A percentile compares a stretch with the other conserved stretches of the same genome.
phyloP scores from a whole-genome alignment of 2,113 vertebrate genomes.

The Malurus melanocephalus region DNA sequence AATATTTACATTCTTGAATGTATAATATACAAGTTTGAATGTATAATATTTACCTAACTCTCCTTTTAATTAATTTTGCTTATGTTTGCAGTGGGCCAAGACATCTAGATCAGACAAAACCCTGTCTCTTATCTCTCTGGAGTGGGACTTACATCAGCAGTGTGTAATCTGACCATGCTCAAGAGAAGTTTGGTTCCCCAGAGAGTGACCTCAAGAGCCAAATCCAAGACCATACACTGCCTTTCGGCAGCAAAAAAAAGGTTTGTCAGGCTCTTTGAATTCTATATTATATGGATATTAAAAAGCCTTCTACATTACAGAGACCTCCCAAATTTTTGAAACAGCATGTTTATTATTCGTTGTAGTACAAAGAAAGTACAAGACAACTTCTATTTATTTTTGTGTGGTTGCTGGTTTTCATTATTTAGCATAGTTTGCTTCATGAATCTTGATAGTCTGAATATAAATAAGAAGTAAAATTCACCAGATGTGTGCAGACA shows the following conservation, averaged over 20 bases:
- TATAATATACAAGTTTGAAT: not conserved
- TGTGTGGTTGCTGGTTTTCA: not conserved
- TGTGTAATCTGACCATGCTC: not conserved
- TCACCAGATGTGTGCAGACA: not conserved
- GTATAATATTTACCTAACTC: not conserved
- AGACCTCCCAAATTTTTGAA: not conserved
- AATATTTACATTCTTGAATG: not conserved
- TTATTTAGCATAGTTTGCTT: not conserved
- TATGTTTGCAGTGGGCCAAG: not conserved
- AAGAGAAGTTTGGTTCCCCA: not conserved
- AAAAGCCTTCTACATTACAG: not conserved
- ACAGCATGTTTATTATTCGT: not conserved
- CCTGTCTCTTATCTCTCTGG: not conserved
- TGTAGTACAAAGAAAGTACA: not conserved
- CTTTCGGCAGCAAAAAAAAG: not conserved
- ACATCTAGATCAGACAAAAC: not conserved
- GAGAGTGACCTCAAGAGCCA: not conserved
- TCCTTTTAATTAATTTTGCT: not conserved
- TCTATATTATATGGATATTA: not conserved
- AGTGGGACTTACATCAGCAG: not conserved
- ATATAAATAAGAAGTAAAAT: not conserved
- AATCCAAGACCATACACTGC: not conserved
- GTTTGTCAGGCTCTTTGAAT: not conserved
- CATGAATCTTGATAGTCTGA: not conserved
- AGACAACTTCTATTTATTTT: not conserved